These are phyloP conservation scores for Drosophila pegasa DNA, from an alignment of 2,888 invertebrate species.

Conservation along the genomic window DNA sequence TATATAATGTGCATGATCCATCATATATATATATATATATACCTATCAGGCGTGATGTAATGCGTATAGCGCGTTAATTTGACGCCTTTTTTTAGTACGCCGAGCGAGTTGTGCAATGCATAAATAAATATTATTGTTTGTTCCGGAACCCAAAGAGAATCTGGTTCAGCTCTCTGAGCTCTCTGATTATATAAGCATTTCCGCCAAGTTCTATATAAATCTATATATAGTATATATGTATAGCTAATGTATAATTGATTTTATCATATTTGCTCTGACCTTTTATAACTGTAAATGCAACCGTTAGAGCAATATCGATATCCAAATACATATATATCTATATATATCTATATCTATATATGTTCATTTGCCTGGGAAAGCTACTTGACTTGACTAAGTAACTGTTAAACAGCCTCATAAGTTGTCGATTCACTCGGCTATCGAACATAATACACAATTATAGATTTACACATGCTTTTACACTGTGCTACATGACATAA, in stretches of 20 bases:
- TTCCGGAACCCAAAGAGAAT: neutral
- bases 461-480: conserved; percentile 3
- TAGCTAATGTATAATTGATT: neutral
- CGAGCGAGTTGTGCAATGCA: conserved; percentile 2
- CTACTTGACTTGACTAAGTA: conserved; percentile 23
- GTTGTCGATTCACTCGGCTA: conserved; percentile 8
- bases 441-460: conserved; percentile 20
- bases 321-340: neutral
- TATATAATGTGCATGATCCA: neutral
- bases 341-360: neutral
- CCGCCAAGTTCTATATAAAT: conserved; percentile 1
- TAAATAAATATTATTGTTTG: conserved; percentile 4
- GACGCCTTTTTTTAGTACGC: conserved; percentile 1
- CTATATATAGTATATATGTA: neutral
- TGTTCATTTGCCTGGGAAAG: conserved; percentile 5
- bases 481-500: conserved; percentile 14
- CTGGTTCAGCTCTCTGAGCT: neutral
- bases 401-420: conserved; percentile 33
- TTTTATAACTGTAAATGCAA: conserved; percentile 27
- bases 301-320: conserved; percentile 14
- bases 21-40: neutral
- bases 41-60: conserved; percentile 18
- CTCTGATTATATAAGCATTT: conserved; percentile 9
- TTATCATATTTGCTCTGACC: conserved; percentile 27
- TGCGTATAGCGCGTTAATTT: conserved; percentile 10